Evolutionary conservation across 92 coral and sea anemone species (phyloP).

Genomic region (Micromussa lordhowensis): DNA sequence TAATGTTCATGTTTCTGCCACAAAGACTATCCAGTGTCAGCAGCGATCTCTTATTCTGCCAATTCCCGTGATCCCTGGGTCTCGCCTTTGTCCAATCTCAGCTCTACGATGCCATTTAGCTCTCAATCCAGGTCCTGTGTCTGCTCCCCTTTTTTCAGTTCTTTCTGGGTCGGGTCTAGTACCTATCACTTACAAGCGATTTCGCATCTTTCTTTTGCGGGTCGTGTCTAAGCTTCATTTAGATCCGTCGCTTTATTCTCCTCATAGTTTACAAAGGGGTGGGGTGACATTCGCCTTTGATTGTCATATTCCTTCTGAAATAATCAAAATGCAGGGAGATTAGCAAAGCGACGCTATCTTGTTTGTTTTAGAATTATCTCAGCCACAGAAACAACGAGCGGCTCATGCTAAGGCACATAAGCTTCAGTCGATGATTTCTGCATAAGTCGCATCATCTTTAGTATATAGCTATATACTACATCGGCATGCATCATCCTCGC

Average conservation of each 20-base stretch:
- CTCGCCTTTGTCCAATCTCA: conserved; percentile 15
- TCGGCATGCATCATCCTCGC: too few species aligned
- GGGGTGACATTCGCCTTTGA: conserved; percentile 5
- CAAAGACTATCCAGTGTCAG: conserved; percentile 6
- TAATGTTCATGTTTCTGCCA: neutral
- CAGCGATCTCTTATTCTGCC: conserved; percentile 18
- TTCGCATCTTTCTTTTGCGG: neutral
- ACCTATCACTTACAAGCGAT: neutral
- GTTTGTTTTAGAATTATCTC: conserved; percentile 6
- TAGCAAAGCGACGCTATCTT: conserved; percentile 9
- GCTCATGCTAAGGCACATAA: too few species aligned
- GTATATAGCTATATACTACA: too few species aligned
- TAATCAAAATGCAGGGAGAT: conserved; percentile 18
- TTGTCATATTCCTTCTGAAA: neutral
- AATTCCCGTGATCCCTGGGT: conserved; percentile 13
- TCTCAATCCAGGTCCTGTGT: neutral
- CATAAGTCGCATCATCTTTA: too few species aligned
- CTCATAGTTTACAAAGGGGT: conserved; percentile 1
- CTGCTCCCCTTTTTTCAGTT: conserved; percentile 4
- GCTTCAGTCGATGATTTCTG: too few species aligned
- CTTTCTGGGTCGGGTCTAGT: neutral
- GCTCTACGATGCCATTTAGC: neutral
- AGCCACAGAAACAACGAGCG: conserved; percentile 7
- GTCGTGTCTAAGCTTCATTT: neutral
- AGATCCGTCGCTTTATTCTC: neutral